Conservation (phyloP, 2,888 invertebrate species). For the Drosophila parthenogenetica region DNA sequence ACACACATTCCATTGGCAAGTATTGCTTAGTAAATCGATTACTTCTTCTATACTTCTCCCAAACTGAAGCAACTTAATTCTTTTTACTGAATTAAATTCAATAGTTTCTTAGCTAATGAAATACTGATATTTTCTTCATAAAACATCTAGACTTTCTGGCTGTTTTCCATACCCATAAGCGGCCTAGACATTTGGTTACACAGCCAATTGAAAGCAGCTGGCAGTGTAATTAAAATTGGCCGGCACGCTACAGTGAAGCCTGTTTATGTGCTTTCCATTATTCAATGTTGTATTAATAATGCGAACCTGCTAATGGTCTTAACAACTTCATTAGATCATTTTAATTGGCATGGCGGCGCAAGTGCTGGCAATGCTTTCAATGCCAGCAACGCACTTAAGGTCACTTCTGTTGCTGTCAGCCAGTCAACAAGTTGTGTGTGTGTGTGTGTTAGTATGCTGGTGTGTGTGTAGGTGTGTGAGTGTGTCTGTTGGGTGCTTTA, state of each 20-base stretch:
- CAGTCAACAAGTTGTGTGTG: slow-evolving; percentile 49
- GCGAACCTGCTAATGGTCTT: slow-evolving; percentile 34
- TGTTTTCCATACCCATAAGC: too few relatives aligned
- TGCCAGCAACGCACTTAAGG: slow-evolving; percentile 16
- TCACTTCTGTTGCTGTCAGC: slow-evolving; percentile 1
- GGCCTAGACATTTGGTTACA: too few relatives aligned
- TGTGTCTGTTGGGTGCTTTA: not conserved
- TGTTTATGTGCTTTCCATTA: slow-evolving; percentile 16
- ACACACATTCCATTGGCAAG: too few relatives aligned
- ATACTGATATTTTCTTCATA: too few relatives aligned
- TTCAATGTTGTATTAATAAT: slow-evolving; percentile 40
- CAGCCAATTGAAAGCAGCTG: slow-evolving; percentile 36
- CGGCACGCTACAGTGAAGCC: not conserved
- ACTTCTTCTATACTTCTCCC: too few relatives aligned
- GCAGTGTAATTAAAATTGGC: slow-evolving; percentile 44
- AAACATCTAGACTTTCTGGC: too few relatives aligned
- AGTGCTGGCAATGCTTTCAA: slow-evolving; percentile 27
- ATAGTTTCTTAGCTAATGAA: too few relatives aligned
- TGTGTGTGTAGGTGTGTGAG: too few relatives aligned
- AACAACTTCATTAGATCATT: slow-evolving; percentile 67
- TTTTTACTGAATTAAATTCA: too few relatives aligned
- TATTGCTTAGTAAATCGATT: too few relatives aligned
- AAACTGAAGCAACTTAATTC: too few relatives aligned
- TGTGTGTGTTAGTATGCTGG: not conserved
- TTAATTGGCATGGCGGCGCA: slow-evolving; percentile 52